Base-by-base conservation (phyloP, 2,797 vertebrate species). In the Gymnoscopelus microlampas region DNA sequence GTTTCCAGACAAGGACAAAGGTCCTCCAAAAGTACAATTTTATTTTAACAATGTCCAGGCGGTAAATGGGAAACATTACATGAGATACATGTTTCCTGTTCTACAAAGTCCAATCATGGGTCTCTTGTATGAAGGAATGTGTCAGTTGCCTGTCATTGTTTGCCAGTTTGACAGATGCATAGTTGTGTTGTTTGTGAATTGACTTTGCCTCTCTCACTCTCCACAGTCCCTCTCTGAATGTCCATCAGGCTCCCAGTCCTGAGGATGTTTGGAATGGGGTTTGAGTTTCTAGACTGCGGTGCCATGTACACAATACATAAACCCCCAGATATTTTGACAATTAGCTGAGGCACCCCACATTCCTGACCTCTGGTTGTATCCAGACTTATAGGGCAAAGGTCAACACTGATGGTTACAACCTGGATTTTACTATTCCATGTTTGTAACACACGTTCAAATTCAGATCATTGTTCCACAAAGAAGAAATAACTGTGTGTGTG, bases 121-220 rank as follows among this genome's bases (percentile, higher is more conserved):
- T 26, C 50, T 53, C 60, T 13, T 10, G 60, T 61, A 19, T 64
- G 39, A 53, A 85, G 75, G 89, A 93, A 92, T 92, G 84, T 92
- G 68, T 81, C 89, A 82, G 71, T 62, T 49, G 73, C 60, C 71
- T 72, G 89, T 85, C 87, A 90, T 63, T 88, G 80, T 92, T 89
- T 90, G 83, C 74, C 70, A 60, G 66, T 39, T 32, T 53, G 79
- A 60, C 61, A 47, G 53, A 51, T 53, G 5, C 51, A 4, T 62
- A 71, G 79, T 63, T 58, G 66, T 62, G 59, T 66, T 78, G 82
- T 88, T 85, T 89, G 86, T 70, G 19, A 55, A 60, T 29, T 47
- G 48, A 59, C 35, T 23, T 32, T 48, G 12, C 0, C 24, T 63
- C 74, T 71, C 68, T 50, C 44, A 24, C 66, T 53, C 29, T 67